Evolutionary conservation across 2,797 vertebrate genomes (phyloP).

Genomic region (Sitta carolinensis): DNA sequence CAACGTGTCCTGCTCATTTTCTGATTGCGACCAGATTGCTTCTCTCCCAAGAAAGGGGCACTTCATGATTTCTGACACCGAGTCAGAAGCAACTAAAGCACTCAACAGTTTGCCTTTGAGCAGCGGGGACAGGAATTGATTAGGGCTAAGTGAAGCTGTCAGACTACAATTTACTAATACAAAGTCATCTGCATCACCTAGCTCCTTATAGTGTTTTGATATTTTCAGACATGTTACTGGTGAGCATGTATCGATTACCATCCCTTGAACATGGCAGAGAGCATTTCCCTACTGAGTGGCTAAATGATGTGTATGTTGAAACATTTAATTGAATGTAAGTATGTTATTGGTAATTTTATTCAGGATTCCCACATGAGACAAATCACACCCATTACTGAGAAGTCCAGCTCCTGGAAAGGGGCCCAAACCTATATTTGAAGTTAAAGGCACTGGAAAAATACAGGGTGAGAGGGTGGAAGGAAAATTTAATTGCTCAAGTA

Average conservation of each 20-base stretch:
- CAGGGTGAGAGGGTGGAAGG: not conserved
- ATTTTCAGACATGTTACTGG: not conserved
- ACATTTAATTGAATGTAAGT: constrained; percentile 28
- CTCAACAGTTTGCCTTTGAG: constrained; percentile 16
- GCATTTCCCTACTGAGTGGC: constrained; percentile 28
- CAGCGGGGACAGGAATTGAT: not conserved
- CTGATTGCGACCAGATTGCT: not conserved
- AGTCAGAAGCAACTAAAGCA: constrained; percentile 17
- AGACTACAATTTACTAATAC: constrained; percentile 31
- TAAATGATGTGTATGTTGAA: constrained; percentile 19
- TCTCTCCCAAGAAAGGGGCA: not conserved
- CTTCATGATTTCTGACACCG: constrained; percentile 32
- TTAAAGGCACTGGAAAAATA: not conserved
- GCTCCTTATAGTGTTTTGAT: not conserved
- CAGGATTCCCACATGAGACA: not conserved
- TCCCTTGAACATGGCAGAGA: not conserved
- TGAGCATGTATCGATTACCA: not conserved
- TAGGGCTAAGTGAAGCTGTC: constrained; percentile 14
- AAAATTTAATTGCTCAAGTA: not conserved
- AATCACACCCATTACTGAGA: not conserved
- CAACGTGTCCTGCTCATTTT: not conserved
- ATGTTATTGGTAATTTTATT: constrained; percentile 37
- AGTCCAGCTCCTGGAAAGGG: not conserved
- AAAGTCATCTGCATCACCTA: constrained; percentile 33
- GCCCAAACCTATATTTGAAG: not conserved